These are phyloP conservation scores for Tetranychus piercei DNA, from an alignment of 2,888 invertebrate genomes.

Conservation along the genomic window DNA sequence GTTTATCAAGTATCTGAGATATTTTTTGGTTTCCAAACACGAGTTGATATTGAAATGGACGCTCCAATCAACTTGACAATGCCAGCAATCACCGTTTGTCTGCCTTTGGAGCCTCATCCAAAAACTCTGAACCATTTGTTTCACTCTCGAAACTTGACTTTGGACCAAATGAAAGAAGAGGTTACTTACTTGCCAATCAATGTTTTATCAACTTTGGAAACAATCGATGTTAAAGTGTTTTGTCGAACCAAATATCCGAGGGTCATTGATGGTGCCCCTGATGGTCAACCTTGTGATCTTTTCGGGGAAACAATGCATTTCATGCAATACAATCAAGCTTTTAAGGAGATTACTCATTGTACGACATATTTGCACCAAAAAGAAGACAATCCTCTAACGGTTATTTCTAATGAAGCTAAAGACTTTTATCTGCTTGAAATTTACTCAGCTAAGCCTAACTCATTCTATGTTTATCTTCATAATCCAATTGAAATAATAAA, in stretches of 20 bases:
- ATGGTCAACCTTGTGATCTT: neutral
- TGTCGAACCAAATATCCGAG: neutral
- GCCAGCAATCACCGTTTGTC: neutral
- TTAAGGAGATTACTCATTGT: neutral
- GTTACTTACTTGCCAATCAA: neutral
- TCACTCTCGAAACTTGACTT: neutral
- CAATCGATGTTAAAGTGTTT: neutral
- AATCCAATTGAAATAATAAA: neutral
- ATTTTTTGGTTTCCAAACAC: neutral
- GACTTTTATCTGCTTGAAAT: neutral
- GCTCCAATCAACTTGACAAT: neutral
- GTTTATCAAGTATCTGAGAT: neutral
- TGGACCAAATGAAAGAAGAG: neutral
- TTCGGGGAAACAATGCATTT: neutral
- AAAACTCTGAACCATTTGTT: neutral
- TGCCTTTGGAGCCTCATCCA: neutral
- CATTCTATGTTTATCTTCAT: neutral
- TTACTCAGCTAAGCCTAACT: neutral
- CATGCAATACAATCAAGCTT: neutral
- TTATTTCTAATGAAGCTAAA: neutral
- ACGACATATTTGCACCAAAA: neutral
- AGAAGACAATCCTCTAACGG: neutral
- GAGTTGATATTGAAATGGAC: neutral
- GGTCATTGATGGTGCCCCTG: neutral
- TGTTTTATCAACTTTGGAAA: neutral